phyloP scores from a whole-genome alignment of 1,140 invertebrate genomes.

The Eciton burchellii region DNA sequence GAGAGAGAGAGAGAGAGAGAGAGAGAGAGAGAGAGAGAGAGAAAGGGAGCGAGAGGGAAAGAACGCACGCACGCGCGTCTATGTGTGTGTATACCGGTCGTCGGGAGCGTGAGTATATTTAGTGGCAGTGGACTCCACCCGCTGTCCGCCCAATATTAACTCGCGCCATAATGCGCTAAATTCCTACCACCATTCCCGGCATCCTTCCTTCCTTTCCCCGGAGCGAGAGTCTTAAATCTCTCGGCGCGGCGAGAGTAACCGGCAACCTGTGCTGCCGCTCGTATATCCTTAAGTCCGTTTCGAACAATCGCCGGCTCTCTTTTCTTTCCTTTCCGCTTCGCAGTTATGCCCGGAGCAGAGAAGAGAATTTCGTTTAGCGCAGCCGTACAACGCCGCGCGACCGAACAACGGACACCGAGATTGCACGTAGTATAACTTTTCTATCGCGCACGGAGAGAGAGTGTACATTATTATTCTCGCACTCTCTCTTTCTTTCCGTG shows the following conservation, averaged over 20 bases:
- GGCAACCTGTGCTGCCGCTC: slow-evolving; percentile 75
- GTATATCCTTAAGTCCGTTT: slow-evolving; percentile 73
- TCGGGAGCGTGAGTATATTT: slow-evolving; percentile 73
- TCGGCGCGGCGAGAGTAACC: slow-evolving; percentile 69
- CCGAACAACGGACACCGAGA: slow-evolving; percentile 51
- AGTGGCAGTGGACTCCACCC: slow-evolving; percentile 76
- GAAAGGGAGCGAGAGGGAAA: no score
- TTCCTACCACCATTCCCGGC: slow-evolving; percentile 72
- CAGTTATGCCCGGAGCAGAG: slow-evolving; percentile 57
- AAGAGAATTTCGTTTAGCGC: slow-evolving; percentile 52
- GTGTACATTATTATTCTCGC: not conserved
- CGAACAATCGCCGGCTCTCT: slow-evolving; percentile 69
- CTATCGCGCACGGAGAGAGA: not conserved
- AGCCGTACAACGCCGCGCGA: not conserved
- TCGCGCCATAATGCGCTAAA: slow-evolving; percentile 80
- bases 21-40: no score
- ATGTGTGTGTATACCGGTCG: no score
- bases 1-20: no score
- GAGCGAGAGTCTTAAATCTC: slow-evolving; percentile 75
- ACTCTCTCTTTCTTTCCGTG: not conserved
- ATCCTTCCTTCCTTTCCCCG: slow-evolving; percentile 62
- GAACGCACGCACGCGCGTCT: no score
- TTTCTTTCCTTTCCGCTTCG: slow-evolving; percentile 58
- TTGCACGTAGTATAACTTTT: slow-evolving; percentile 42
- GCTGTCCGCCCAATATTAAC: slow-evolving; percentile 81